A percentile compares a stretch with the other conserved stretches of the same genome.
Conservation (phyloP, 1,140 invertebrate species). For the Tetramorium simillimum region DNA sequence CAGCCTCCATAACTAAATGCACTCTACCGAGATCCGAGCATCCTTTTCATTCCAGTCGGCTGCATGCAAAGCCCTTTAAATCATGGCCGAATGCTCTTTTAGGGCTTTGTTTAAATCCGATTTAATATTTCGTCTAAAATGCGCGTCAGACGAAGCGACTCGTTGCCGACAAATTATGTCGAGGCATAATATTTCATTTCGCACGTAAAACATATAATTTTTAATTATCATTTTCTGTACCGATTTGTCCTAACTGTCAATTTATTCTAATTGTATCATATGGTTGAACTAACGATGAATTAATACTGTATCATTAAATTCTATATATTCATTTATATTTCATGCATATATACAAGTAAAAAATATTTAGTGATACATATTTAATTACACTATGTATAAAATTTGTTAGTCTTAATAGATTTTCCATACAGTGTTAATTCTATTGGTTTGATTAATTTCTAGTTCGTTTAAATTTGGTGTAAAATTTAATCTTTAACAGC, state of each 20-base stretch:
- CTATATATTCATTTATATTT: neutral
- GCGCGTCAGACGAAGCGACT: neutral
- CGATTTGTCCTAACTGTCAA: neutral
- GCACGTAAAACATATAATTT: neutral
- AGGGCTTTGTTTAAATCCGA: conserved; percentile 58
- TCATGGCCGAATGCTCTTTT: conserved; percentile 40
- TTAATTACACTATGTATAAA: no score
- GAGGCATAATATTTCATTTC: neutral
- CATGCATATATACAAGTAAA: no score
- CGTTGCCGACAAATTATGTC: conserved; percentile 29
- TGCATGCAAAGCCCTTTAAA: conserved; percentile 59
- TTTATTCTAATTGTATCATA: neutral
- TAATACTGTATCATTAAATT: neutral
- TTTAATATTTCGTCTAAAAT: conserved; percentile 39
- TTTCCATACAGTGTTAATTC: neutral
- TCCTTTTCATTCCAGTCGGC: conserved; percentile 46
- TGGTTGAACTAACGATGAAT: neutral
- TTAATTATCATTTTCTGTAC: neutral
- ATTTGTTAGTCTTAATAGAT: no score
- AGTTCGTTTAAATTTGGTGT: neutral
- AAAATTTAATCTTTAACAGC: conserved; percentile 10
- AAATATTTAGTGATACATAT: no score
- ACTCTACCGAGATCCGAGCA: conserved; percentile 49
- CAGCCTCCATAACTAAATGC: conserved; percentile 62
- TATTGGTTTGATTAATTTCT: neutral